Percentiles rank a stretch among this genome's conserved stretches.
Evolutionary conservation across 2,113 vertebrate species (phyloP).

Genomic region (Marmota flaviventris): DNA sequence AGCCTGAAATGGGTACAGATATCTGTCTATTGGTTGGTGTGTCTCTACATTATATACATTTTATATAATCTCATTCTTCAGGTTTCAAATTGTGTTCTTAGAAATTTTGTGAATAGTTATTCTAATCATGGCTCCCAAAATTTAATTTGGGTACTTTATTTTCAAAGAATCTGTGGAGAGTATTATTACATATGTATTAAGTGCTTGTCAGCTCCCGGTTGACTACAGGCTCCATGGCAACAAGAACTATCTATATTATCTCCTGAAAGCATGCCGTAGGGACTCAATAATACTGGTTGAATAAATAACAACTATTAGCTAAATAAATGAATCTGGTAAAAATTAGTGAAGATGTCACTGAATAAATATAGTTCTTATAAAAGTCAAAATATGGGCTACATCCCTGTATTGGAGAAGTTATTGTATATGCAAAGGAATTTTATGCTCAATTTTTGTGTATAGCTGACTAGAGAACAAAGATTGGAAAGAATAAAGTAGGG

Average conservation of each 20-base stretch:
- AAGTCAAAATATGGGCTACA: not conserved
- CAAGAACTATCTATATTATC: not conserved
- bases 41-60: rapidly evolving
- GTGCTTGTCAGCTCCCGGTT: not conserved
- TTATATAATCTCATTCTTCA: not conserved
- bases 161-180: not conserved
- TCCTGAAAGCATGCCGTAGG: not conserved
- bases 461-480: not conserved
- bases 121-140: not conserved
- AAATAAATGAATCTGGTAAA: not conserved
- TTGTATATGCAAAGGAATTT: not conserved
- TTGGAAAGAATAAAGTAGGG: not conserved
- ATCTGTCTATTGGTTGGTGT: rapidly evolving
- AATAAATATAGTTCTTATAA: not conserved
- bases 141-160: not conserved
- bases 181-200: not conserved
- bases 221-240: not conserved
- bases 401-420: rapidly evolving
- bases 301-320: not conserved
- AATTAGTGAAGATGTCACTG: not conserved
- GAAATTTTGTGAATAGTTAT: not conserved
- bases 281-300: not conserved
- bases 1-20: not conserved
- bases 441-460: not conserved
- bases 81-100: not conserved